These are phyloP conservation scores for Cheilosia soror DNA, from an alignment of 2,888 invertebrate genomes.

Conservation along the genomic window DNA sequence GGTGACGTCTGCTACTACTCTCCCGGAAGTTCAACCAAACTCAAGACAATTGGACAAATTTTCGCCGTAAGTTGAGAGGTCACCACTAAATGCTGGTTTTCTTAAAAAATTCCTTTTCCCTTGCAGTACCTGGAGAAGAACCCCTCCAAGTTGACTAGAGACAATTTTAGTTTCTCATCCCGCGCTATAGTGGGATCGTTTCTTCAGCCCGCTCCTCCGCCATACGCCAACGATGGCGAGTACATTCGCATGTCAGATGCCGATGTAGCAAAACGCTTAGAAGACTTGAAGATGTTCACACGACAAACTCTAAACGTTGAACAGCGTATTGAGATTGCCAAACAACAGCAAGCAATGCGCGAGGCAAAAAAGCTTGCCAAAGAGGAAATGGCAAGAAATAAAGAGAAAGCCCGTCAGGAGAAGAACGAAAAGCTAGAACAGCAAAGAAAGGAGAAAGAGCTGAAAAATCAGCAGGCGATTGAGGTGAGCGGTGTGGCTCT, in stretches of 20 bases:
- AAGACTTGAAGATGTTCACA: slow-evolving; percentile 88
- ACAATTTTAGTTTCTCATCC: slow-evolving; percentile 97
- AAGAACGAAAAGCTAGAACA: slow-evolving; percentile 93
- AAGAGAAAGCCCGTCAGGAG: slow-evolving; percentile 86
- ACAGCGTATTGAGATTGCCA: slow-evolving; percentile 90
- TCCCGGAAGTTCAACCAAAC: slow-evolving; percentile 86
- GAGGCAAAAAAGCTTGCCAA: slow-evolving; percentile 91
- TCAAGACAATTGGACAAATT: slow-evolving; percentile 88
- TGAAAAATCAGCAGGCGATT: slow-evolving; percentile 92
- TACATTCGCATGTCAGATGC: slow-evolving; percentile 91
- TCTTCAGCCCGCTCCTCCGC: slow-evolving; percentile 89
- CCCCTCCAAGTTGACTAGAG: slow-evolving; percentile 88
- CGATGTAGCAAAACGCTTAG: slow-evolving; percentile 91
- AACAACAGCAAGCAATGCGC: slow-evolving; percentile 88
- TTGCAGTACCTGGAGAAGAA: slow-evolving; percentile 91
- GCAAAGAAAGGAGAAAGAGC: slow-evolving; percentile 91
- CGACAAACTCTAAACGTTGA: slow-evolving; percentile 89
- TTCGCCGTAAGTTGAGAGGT: slow-evolving; percentile 85
- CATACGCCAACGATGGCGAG: slow-evolving; percentile 87
- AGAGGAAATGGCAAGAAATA: slow-evolving; percentile 85
- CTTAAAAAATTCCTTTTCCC: slow-evolving; percentile 13
- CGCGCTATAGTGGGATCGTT: slow-evolving; percentile 96
- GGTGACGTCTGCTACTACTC: slow-evolving; percentile 97
- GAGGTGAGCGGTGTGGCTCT: slow-evolving; percentile 87
- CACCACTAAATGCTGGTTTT: background rate